Evolutionary conservation across 2,113 vertebrate genomes (phyloP), one percentile per base, ranked within the genome.

Genomic region (Nothoprocta perdicaria): DNA sequence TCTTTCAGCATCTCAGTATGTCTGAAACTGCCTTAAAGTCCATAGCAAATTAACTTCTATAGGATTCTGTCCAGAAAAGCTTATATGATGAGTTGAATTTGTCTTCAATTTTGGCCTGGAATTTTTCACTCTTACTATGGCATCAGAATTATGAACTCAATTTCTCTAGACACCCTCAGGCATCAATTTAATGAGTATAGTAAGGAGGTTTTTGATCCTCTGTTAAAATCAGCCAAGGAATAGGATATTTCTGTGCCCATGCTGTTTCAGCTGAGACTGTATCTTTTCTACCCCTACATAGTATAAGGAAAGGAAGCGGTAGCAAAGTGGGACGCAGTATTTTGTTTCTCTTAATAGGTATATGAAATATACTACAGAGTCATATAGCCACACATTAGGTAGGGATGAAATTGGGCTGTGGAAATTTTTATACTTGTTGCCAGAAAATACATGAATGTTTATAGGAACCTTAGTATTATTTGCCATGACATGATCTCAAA

Each of bases 151-250:
- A 22, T 40, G 48, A 87, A 50, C 27, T 82, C 41, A 80, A 31
- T 46, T 85, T 50, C 50, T 82, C 50, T 84, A 80, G 72, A 73
- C 12, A 46, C 40, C 79, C 63, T 79, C 17, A 82, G 63, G 75
- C 71, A 84, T 69, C 58, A 55, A 9, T 76, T 84, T 93, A 90
- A 96, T 66, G 67, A 89, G 35, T 24, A 13, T 10, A 82, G 40
- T 22, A 80, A 82, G 77, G 26, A 66, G 5, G 2, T 12, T 73
- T 95, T 91, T 89, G 45, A 82, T 84, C 26, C 21, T 82, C 53
- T 76, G 12, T 79, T 90, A 73, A 80, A 95, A 85, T 84, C 75
- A 89, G 21, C 11, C 45, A 58, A 2, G 21, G 35, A 8, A 62
- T 22, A 88, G 4, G 3, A 2, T 72, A 22, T 16, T 92, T 8